Conservation (phyloP, 2,113 vertebrate genomes). For the Mastomys natalensis region DNA sequence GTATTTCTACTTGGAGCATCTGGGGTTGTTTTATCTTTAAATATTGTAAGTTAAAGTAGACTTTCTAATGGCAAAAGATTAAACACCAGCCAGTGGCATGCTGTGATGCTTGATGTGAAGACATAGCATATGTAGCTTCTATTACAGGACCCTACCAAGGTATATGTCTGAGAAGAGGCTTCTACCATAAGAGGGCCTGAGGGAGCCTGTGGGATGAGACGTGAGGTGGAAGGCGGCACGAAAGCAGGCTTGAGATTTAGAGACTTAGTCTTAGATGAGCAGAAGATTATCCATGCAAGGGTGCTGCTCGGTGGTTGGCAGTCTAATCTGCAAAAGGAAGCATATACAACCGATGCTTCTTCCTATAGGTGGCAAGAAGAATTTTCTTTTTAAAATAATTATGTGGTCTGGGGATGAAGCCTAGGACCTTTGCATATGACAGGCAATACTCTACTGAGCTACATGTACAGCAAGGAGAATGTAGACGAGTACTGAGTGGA, state of each 20-base stretch:
- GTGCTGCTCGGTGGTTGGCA: neutral
- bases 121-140: neutral
- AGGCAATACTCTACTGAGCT: neutral
- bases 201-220: neutral
- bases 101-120: neutral
- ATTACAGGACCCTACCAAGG: neutral
- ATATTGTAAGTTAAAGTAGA: neutral
- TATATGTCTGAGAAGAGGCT: neutral
- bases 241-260: neutral
- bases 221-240: neutral
- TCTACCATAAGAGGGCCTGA: neutral
- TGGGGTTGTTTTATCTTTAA: constrained; percentile 31
- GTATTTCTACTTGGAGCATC: neutral
- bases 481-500: neutral
- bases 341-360: neutral
- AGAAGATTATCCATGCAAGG: neutral
- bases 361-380: neutral
- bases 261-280: neutral
- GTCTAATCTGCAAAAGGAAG: neutral
- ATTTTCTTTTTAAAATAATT: neutral
- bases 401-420: neutral
- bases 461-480: neutral
- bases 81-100: neutral
- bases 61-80: neutral
- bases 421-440: neutral